Conservation (phyloP, 2,797 vertebrate genomes). For the Cercopithecus hamlyni region DNA sequence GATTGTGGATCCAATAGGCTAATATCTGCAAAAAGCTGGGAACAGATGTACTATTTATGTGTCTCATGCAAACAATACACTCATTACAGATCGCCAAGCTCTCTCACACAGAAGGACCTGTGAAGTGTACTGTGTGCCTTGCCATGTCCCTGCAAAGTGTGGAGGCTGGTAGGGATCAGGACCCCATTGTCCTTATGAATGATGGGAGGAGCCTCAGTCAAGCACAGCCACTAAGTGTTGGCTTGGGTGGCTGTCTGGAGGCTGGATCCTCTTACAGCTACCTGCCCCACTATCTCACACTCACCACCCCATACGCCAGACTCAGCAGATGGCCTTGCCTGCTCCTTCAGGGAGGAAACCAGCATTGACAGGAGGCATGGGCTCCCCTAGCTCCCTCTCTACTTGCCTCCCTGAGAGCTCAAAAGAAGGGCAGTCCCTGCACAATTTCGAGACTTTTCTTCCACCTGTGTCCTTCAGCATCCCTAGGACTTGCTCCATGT, state of each 20-base stretch:
- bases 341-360: not conserved
- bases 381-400: not conserved
- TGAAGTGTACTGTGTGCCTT: not conserved
- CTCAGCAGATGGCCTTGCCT: not conserved
- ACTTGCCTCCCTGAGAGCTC: not conserved
- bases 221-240: not conserved
- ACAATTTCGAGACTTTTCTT: not conserved
- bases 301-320: accelerated
- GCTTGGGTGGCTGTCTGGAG: not conserved
- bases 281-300: too few relatives aligned
- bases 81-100: not conserved
- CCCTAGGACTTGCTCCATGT: too few relatives aligned
- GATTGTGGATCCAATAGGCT: not conserved
- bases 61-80: not conserved
- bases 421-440: not conserved
- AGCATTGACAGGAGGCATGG: accelerated
- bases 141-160: not conserved
- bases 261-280: not conserved
- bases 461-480: not conserved
- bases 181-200: not conserved
- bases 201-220: not conserved
- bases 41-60: not conserved
- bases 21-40: not conserved
- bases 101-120: too few relatives aligned
- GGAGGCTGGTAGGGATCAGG: not conserved